Percentiles rank a stretch among this genome's conserved stretches.
phyloP scores from a whole-genome alignment of 2,797 vertebrate species.

The Nothura maculosa region DNA sequence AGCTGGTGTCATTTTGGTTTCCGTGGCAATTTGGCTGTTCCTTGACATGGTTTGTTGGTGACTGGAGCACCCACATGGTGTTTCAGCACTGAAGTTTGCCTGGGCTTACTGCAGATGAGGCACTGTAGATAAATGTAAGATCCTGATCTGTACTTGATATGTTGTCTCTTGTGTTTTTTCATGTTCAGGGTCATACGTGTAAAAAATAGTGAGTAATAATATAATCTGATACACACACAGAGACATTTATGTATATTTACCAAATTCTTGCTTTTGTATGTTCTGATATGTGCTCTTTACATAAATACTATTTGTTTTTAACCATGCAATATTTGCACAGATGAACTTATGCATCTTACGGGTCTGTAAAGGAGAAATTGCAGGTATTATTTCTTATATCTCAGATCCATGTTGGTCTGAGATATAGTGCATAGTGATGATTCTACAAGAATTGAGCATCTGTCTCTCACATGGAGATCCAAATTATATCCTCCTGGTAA shows the following conservation, averaged over 20 bases:
- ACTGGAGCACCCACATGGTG: neutral
- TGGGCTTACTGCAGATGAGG: neutral
- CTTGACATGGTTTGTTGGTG: neutral
- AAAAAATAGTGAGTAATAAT: neutral
- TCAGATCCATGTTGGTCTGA: neutral
- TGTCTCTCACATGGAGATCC: neutral
- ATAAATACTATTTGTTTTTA: neutral
- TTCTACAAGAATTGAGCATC: neutral
- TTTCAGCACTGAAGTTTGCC: neutral
- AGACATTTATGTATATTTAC: neutral
- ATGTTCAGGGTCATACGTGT: neutral
- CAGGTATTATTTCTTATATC: neutral
- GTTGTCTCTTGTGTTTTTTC: neutral
- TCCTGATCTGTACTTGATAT: neutral
- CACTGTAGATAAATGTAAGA: neutral
- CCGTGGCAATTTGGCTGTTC: rapidly evolving
- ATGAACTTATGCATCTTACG: neutral
- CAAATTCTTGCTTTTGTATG: neutral
- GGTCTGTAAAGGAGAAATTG: neutral
- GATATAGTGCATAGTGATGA: neutral
- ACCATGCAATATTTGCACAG: neutral
- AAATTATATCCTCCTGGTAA: neutral
- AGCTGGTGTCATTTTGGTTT: neutral
- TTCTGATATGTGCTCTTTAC: neutral
- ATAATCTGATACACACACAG: neutral